These are phyloP conservation scores for Chaetorhynchus papuensis DNA, from an alignment of 2,113 vertebrate genomes.

Conservation along the genomic window DNA sequence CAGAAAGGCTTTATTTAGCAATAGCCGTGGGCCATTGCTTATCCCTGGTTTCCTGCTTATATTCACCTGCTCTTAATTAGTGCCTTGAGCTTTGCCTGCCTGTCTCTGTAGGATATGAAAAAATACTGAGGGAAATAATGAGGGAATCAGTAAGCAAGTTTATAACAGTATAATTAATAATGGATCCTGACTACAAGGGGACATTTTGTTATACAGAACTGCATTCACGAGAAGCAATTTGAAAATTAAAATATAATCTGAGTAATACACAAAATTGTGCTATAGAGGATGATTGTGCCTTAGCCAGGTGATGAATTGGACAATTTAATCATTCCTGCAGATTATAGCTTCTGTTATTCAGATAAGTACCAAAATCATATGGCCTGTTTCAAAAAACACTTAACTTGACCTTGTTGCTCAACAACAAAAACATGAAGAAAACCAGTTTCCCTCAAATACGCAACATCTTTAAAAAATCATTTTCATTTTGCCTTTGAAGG, in stretches of 20 bases:
- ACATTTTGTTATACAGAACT: not conserved
- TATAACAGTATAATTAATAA: conserved; percentile 8
- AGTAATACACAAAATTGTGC: not conserved
- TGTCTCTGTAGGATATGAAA: not conserved
- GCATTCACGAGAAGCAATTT: not conserved
- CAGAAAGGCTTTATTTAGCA: not conserved
- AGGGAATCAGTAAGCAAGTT: not conserved
- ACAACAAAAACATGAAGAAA: not conserved
- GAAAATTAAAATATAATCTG: conserved; percentile 7
- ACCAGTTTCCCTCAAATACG: not conserved
- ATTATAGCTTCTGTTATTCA: not conserved
- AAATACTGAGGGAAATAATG: not conserved
- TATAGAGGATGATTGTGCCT: not conserved
- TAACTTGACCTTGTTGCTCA: not conserved
- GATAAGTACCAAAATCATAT: not conserved
- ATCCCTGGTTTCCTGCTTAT: conserved; percentile 4
- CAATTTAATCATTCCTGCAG: not conserved
- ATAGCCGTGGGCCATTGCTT: not conserved
- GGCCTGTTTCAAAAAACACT: not conserved
- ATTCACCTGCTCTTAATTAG: conserved; percentile 31
- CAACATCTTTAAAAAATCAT: not conserved
- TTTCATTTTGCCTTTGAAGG: not conserved
- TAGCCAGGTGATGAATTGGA: not conserved
- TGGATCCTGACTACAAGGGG: not conserved
- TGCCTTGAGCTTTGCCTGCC: not conserved